Conservation (phyloP, 2,113 vertebrate genomes). For the Bungarus multicinctus region DNA sequence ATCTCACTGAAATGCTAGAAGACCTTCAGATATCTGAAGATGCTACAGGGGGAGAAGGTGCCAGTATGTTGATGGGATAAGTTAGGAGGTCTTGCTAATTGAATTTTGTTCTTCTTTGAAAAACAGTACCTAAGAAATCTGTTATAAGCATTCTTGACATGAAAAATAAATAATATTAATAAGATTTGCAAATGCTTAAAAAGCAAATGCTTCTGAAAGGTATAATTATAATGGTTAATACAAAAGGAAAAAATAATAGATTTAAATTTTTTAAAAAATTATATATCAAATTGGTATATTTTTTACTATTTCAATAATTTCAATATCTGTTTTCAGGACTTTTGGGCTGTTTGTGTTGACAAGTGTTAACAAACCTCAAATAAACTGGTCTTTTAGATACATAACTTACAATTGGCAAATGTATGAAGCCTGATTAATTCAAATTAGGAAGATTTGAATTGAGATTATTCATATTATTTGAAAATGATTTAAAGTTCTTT, state of each 20-base stretch:
- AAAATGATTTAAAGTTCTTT: background rate
- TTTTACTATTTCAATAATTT: background rate
- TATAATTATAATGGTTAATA: background rate
- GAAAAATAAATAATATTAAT: background rate
- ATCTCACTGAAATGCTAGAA: slow-evolving; percentile 93
- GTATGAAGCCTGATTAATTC: background rate
- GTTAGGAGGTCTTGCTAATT: background rate
- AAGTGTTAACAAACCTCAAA: too few relatives aligned
- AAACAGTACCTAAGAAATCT: background rate
- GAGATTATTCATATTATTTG: background rate
- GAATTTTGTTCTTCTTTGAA: background rate
- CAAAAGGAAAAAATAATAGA: background rate
- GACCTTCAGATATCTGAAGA: slow-evolving; percentile 88
- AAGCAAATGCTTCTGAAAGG: background rate
- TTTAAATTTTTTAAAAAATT: background rate
- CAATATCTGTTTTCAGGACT: background rate
- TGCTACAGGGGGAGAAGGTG: slow-evolving; percentile 89
- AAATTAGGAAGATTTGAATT: background rate
- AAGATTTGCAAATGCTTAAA: background rate
- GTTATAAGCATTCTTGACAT: background rate
- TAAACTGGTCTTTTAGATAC: background rate
- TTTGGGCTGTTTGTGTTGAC: background rate
- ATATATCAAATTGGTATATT: background rate
- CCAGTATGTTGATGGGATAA: slow-evolving; percentile 84
- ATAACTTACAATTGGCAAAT: background rate